Base-by-base conservation (phyloP, 2,797 vertebrate genomes). In the Leuciscus waleckii region DNA sequence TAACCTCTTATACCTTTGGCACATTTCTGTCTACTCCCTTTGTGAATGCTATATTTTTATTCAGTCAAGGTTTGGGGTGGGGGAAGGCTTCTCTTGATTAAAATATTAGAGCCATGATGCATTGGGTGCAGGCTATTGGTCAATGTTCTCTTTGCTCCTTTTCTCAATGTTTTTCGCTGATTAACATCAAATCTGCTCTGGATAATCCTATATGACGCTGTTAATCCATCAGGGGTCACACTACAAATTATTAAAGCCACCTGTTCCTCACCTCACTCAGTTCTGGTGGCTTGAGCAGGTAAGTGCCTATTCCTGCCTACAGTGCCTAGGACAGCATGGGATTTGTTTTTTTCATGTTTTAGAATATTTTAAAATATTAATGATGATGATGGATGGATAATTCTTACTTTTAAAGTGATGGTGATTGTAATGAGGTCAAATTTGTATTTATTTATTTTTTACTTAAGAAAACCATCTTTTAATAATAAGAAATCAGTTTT, bases 161-260 rank as follows among this genome's bases (percentile, higher is more conserved):
- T 87, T 89, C 67, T 85, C 80, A 82, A 39, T 82, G 92, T 92
- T 94, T 93, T 92, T 89, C 89, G 84, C 91, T 94, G 95, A 95
- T 94, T 96, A 95, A 92, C 91, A 92, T 67, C 91, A 88, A 95
- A 95, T 90, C 92, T 90, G 93, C 86, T 81, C 82, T 94, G 90
- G 93, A 92, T 97, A 95, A 96, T 97, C 96, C 94, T 94, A 92
- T 94, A 96, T 98, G 97, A 97, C 95, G 93, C 87, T 87, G 91
- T 92, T 98, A 97, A 98, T 97, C 96, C 95, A 88, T 73, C 91
- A 90, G 94, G 61, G 91, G 93, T 94, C 90, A 91, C 90, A 79
- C 92, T 96, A 96, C 96, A 96, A 96, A 96, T 92, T 93, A 93
- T 89, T 93, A 84, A 8, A 90, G 84, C 77, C 17, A 83, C 87